phyloP scores from a whole-genome alignment of 2,888 invertebrate genomes.

The Himalopsyche japonica region DNA sequence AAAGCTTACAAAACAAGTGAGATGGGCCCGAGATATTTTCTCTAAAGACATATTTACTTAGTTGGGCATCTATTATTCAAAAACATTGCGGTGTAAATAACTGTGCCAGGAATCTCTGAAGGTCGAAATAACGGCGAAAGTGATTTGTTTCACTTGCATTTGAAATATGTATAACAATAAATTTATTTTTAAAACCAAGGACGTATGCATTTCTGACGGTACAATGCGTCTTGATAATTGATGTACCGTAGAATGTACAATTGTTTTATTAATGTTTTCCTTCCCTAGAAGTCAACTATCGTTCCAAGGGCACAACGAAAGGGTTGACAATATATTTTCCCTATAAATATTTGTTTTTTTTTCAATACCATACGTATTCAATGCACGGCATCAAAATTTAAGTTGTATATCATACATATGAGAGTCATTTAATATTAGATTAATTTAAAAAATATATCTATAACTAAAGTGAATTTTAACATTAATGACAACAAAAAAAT shows the following conservation, averaged over 20 bases:
- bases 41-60: too few species aligned
- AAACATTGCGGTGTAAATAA: background rate
- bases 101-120: constrained; percentile 9
- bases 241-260: background rate
- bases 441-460: too few species aligned
- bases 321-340: background rate
- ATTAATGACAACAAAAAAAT: too few species aligned
- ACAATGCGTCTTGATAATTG: background rate
- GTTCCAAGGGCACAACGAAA: background rate
- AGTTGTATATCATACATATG: too few species aligned
- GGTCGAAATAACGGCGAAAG: constrained; percentile 38
- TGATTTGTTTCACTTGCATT: constrained; percentile 14
- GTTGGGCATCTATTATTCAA: background rate
- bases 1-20: too few species aligned
- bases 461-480: too few species aligned
- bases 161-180: background rate
- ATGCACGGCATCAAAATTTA: too few species aligned
- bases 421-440: too few species aligned
- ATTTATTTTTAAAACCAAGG: background rate
- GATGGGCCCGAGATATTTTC: too few species aligned
- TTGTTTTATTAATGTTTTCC: background rate
- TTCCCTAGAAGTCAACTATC: background rate
- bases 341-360: background rate
- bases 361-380: too few species aligned
- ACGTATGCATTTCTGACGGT: background rate